Evolutionary conservation across 2,113 vertebrate species (phyloP).

Genomic region (Furnarius figulus): DNA sequence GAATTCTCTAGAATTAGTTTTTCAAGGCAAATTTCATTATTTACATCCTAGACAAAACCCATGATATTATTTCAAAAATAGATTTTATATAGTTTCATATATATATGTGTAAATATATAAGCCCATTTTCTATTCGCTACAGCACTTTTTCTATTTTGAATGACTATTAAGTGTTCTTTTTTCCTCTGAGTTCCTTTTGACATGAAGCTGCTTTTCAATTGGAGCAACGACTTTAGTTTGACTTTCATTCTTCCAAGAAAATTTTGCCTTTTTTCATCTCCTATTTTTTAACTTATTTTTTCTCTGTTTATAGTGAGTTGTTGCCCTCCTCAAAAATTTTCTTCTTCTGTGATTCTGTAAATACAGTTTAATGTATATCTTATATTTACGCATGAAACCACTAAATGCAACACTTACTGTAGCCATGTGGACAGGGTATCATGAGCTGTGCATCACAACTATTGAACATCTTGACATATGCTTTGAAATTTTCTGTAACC

Average conservation of each 20-base stretch:
- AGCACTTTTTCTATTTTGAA: not conserved
- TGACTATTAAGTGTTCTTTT: not conserved
- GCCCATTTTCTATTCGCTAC: not conserved
- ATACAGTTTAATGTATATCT: not conserved
- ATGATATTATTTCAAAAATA: not conserved
- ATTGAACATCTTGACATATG: not conserved
- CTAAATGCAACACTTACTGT: not conserved
- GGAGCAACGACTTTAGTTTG: not conserved
- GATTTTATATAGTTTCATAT: too few species aligned
- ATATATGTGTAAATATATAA: not conserved
- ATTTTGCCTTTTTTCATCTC: rapidly evolving
- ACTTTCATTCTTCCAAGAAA: not conserved
- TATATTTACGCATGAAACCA: not conserved
- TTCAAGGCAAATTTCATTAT: not conserved
- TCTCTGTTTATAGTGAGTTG: not conserved
- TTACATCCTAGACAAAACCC: not conserved
- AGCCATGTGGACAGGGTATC: not conserved
- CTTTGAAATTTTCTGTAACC: not conserved
- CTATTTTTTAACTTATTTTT: not conserved
- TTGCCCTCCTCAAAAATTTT: not conserved
- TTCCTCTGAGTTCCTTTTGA: not conserved
- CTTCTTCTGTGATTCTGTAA: not conserved
- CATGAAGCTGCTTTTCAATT: not conserved
- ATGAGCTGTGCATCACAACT: not conserved
- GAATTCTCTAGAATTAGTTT: not conserved